Base-by-base conservation (phyloP, 1,140 invertebrate genomes). In the Homalodisca vitripennis region DNA sequence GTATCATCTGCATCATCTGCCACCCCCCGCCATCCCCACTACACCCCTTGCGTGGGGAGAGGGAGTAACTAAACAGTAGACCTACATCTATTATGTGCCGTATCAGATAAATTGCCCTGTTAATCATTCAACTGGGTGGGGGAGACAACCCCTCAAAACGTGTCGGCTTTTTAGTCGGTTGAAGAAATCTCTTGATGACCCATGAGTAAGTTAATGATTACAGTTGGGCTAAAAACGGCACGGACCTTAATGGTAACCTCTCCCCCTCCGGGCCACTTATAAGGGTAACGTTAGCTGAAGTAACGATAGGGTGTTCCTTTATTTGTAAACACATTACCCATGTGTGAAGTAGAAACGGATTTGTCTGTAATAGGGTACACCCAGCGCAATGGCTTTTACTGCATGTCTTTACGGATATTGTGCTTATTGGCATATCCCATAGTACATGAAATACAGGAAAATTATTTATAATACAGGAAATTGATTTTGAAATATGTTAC, bases 31-130 rank as follows among this genome's bases (percentile, higher is more conserved):
- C 26, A 27, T 2, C 55, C 10, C 24, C 55, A 13, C 48, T 41
- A 17, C 34, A 41, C 34, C 34, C 34, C 17, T 17, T 41, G 34
- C 17, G 34, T 10, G 34, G 17, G 34, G 34, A 17, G 34, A 17
- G 17, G n/a, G 6, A 17, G 6, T 14, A 53, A 60, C 55, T 60
- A 60, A 60, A 60, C 55, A 27, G 22, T 60, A 6, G 17, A n/a
- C n/a, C n/a, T n/a, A 22, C 48, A 51, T 51, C 26, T 30, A 60
- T 60, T 60, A 60, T 60, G 55, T 60, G 34, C 55, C 3, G 14
- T 27, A 60, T 60, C 55, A 60, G 55, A 60, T 60, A 60, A 60
- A 60, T 26, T 60, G 55, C 24, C 55, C 55, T 60, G 55, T 60
- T 60, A 60, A 60, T 60, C 55, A 60, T 60, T 27, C 6, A 6